phyloP scores from a whole-genome alignment of 2,113 vertebrate genomes.

The Buteo buteo region DNA sequence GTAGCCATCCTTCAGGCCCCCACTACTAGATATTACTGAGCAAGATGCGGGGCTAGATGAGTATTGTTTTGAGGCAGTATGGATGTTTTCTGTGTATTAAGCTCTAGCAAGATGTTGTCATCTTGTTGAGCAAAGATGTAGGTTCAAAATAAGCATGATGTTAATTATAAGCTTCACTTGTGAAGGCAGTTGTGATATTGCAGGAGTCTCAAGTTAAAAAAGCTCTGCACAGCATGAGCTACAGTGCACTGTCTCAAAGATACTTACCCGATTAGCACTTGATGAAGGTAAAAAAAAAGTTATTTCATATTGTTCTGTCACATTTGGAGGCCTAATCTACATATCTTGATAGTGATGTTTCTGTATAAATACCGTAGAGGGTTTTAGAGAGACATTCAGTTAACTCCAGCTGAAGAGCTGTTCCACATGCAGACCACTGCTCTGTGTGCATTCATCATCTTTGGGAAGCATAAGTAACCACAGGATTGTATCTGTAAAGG shows the following conservation, averaged over 20 bases:
- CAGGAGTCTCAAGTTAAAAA: not conserved
- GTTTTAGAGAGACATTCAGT: not conserved
- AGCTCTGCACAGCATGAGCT: not conserved
- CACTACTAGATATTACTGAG: not conserved
- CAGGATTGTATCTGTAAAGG: not conserved
- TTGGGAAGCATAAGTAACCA: not conserved
- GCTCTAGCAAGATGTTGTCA: not conserved
- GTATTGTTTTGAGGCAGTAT: not conserved
- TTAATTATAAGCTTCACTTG: not conserved
- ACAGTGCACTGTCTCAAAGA: not conserved
- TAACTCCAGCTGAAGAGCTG: not conserved
- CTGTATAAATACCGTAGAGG: not conserved
- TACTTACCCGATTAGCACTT: not conserved
- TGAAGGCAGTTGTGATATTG: not conserved
- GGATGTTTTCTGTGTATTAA: not conserved
- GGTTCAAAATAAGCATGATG: not conserved
- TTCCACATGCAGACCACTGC: not conserved
- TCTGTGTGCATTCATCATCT: accelerated
- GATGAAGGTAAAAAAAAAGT: not conserved
- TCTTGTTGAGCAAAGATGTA: not conserved
- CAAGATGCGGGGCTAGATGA: not conserved
- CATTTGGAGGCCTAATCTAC: not conserved
- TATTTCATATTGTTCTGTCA: not conserved
- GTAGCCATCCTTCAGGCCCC: not conserved
- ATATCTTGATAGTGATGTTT: not conserved